Evolutionary conservation across 2,113 vertebrate species (phyloP).

Genomic region (Rutilus rutilus): DNA sequence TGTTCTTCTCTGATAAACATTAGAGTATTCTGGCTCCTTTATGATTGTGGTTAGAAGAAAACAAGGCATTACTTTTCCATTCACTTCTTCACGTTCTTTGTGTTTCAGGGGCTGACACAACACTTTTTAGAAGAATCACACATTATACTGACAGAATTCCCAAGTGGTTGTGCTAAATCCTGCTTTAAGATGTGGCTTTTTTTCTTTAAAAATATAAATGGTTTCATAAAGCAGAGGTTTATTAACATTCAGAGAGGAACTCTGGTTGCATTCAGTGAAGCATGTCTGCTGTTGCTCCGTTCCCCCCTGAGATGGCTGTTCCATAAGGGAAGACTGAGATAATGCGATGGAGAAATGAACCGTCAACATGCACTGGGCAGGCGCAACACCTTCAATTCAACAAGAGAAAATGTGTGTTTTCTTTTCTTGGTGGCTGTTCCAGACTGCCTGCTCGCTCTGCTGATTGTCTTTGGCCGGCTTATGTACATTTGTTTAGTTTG

Average conservation of each 20-base stretch:
- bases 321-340: constrained; percentile 69
- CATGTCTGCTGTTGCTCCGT: constrained; percentile 41
- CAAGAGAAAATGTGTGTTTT: constrained; percentile 74
- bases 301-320: constrained; percentile 58
- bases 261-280: constrained; percentile 9
- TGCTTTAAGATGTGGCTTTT: constrained; percentile 28
- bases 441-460: constrained; percentile 46
- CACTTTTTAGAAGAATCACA: constrained; percentile 34
- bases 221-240: constrained; percentile 23
- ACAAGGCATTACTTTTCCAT: constrained; percentile 74
- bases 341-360: constrained; percentile 73
- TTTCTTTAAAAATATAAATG: constrained; percentile 36
- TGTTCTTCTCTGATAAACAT: constrained; percentile 84
- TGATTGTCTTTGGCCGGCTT: constrained; percentile 44
- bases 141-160: constrained; percentile 42
- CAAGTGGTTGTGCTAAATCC: constrained; percentile 10
- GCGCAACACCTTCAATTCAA: constrained; percentile 65
- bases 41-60: constrained; percentile 75
- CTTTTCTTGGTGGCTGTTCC: constrained; percentile 51
- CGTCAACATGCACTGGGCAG: constrained; percentile 72
- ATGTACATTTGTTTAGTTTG: constrained; percentile 32
- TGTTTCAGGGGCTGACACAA: constrained; percentile 33
- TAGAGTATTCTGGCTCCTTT: constrained; percentile 85
- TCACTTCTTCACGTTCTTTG: constrained; percentile 1
- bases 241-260: constrained; percentile 47